phyloP scores from a whole-genome alignment of 2,797 vertebrate species.

The Chloroceryle amazona region DNA sequence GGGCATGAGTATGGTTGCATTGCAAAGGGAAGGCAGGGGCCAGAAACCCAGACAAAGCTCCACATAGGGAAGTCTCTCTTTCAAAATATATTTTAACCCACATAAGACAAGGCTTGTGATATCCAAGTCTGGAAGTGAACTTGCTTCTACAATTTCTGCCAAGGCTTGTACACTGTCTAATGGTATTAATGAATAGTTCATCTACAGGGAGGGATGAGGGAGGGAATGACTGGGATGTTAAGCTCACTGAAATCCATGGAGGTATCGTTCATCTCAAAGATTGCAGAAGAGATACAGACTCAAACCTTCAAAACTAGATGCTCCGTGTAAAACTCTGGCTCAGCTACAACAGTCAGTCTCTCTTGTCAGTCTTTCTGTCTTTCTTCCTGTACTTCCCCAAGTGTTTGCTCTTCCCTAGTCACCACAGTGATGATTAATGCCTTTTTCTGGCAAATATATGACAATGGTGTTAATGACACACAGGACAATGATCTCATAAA shows the following conservation, averaged over 20 bases:
- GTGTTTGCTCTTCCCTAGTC: neutral
- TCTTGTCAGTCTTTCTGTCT: neutral
- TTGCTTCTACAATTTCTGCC: neutral
- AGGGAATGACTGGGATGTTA: neutral
- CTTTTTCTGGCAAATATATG: neutral
- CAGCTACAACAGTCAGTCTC: neutral
- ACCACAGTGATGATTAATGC: neutral
- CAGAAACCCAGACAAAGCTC: neutral
- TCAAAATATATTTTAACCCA: neutral
- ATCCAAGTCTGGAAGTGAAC: neutral
- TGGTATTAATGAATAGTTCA: neutral
- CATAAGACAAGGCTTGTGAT: neutral
- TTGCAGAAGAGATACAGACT: neutral
- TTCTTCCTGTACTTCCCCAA: neutral
- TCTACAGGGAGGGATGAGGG: neutral
- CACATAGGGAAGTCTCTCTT: neutral
- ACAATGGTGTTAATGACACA: neutral
- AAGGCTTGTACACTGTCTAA: neutral
- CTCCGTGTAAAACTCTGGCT: neutral
- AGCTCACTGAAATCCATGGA: neutral
- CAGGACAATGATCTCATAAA: neutral
- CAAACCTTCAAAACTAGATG: neutral
- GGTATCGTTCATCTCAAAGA: neutral
- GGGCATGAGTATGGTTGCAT: rapidly evolving
- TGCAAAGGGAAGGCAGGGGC: neutral